A percentile compares a stretch with the other conserved stretches of the same genome.
Evolutionary conservation across 1,140 invertebrate species (phyloP).

Genomic region (Andricus grossulariae): DNA sequence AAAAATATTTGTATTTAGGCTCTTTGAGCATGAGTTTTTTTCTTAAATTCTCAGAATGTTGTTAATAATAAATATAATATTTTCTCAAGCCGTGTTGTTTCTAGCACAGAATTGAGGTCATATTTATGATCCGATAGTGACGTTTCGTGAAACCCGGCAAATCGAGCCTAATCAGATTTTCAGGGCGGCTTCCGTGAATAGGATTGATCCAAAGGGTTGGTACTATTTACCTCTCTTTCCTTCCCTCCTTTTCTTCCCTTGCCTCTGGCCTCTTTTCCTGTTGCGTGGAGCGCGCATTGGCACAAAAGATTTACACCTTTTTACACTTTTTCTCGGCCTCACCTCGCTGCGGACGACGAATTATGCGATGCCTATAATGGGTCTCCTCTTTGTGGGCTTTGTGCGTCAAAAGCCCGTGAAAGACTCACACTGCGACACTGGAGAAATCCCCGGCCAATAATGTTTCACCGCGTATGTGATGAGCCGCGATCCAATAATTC

Average conservation of each 20-base stretch:
- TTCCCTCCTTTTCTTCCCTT: conserved; percentile 30
- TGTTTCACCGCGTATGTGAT: conserved; percentile 50
- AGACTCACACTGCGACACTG: conserved; percentile 55
- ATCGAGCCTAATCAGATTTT: conserved; percentile 63
- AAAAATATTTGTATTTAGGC: too few relatives aligned
- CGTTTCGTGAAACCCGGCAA: conserved; percentile 53
- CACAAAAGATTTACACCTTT: conserved; percentile 65
- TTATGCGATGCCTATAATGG: conserved; percentile 54
- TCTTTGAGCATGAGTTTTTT: too few relatives aligned
- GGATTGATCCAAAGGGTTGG: conserved; percentile 59
- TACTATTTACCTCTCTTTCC: conserved; percentile 20
- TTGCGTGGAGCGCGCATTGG: conserved; percentile 44
- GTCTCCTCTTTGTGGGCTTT: conserved; percentile 57
- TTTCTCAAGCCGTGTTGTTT: not conserved
- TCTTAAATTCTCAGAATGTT: too few relatives aligned
- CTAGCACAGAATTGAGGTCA: not conserved
- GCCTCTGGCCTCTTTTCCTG: conserved; percentile 33
- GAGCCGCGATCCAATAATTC: conserved; percentile 60
- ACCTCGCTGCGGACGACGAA: conserved; percentile 48
- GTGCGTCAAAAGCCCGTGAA: conserved; percentile 61
- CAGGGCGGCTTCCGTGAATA: conserved; percentile 54
- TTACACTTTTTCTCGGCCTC: conserved; percentile 49
- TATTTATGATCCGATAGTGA: not conserved
- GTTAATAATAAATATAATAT: too few relatives aligned
- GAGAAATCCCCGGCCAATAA: conserved; percentile 65